Evolutionary conservation across 2,113 vertebrate genomes (phyloP).

Genomic region (Oostethus manadensis): DNA sequence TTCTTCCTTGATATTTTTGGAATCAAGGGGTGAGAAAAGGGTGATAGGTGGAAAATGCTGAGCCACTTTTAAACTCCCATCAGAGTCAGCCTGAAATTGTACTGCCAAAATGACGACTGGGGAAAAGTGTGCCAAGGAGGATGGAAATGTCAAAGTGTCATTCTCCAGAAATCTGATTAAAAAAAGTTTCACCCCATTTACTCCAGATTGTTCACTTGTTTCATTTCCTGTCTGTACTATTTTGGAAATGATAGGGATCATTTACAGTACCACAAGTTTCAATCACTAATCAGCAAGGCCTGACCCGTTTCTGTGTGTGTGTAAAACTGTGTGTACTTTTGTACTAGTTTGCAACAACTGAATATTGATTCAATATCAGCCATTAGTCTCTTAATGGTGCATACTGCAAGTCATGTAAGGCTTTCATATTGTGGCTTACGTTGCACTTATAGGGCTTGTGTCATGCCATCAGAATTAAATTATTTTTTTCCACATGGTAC

Average conservation of each 20-base stretch:
- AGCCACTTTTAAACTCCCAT: constrained; percentile 48
- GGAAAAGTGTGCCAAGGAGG: constrained; percentile 46
- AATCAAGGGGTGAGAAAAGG: constrained; percentile 43
- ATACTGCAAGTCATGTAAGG: too few species aligned
- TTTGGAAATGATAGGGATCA: constrained; percentile 19
- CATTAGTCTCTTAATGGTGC: too few species aligned
- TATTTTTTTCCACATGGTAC: too few species aligned
- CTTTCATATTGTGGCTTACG: too few species aligned
- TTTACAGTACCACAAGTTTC: constrained; percentile 23
- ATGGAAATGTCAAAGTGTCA: constrained; percentile 67
- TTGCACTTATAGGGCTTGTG: too few species aligned
- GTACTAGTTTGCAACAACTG: too few species aligned
- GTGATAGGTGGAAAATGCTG: constrained; percentile 65
- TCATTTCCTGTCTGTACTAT: constrained; percentile 12
- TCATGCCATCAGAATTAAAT: too few species aligned
- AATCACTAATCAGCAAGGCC: too few species aligned
- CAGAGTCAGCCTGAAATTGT: constrained; percentile 61
- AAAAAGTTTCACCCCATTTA: constrained; percentile 49
- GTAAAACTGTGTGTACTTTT: too few species aligned
- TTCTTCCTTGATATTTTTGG: constrained; percentile 48
- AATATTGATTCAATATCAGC: too few species aligned
- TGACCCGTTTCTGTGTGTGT: too few species aligned
- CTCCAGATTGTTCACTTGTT: constrained; percentile 15
- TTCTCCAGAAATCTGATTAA: constrained; percentile 52
- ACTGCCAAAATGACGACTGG: constrained; percentile 60